These are phyloP conservation scores for Chroicocephalus ridibundus DNA, from an alignment of 2,113 vertebrate genomes.

Conservation along the genomic window DNA sequence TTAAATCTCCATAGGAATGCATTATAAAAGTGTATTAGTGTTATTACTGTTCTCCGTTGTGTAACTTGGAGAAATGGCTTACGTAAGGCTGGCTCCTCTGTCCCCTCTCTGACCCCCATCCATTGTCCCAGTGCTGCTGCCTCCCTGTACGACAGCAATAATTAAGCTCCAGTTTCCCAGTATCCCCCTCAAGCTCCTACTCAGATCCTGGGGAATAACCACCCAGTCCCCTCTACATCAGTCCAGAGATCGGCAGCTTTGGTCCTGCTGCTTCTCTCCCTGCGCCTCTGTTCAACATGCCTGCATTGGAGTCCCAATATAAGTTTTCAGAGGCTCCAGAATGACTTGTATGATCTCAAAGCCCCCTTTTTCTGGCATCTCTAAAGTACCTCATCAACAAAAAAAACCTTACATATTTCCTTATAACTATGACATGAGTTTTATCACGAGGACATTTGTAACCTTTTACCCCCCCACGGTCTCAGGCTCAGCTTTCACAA, in stretches of 20 bases:
- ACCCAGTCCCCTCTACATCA: background rate
- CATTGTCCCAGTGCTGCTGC: background rate
- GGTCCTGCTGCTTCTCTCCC: background rate
- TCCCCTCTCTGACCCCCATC: background rate
- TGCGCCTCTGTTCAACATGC: background rate
- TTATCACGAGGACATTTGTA: background rate
- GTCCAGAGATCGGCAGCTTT: background rate
- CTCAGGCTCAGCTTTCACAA: background rate
- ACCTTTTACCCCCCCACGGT: background rate
- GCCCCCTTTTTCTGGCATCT: background rate
- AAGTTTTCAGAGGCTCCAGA: background rate
- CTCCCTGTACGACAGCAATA: background rate
- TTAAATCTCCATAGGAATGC: constrained; percentile 36
- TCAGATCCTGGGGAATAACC: background rate
- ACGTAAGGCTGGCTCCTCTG: background rate
- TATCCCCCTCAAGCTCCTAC: background rate
- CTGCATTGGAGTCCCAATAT: background rate
- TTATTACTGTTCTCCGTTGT: constrained; percentile 23
- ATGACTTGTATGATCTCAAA: background rate
- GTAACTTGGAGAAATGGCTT: constrained; percentile 34
- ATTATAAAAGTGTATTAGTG: constrained; percentile 24
- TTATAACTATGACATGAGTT: background rate
- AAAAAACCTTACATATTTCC: background rate
- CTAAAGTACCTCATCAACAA: background rate
- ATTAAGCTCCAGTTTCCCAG: background rate